Evolutionary conservation across 2,797 vertebrate species (phyloP), one percentile per base, ranked within the genome.

Genomic region (Loriculus beryllinus): DNA sequence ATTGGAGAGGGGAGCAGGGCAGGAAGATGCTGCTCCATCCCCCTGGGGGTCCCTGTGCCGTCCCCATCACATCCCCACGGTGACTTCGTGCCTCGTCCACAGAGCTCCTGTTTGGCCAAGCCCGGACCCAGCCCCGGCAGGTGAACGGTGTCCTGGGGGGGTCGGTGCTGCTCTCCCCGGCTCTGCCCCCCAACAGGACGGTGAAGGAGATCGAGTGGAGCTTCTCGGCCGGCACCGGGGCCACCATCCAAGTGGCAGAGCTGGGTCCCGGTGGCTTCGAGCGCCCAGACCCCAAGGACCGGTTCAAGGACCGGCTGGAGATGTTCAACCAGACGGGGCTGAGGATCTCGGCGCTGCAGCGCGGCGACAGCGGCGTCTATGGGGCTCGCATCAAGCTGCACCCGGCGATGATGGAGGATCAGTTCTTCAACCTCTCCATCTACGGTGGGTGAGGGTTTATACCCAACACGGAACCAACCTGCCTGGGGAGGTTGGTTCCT

Each of bases 171-270:
- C 81, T 96, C 12, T 17, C 77, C 0, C 74, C 17, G 1, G 17
- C 3, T 0, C 18, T 92, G 14, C 21, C 31, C 4, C 56, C 74
- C 13, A 59, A 47, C 33, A 56, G 52, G 29, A 76, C 31, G 4
- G 42, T 95, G 52, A 92, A 59, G 62, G 59, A 83, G 59, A 75
- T 88, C 4, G 81, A 93, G 35, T 93, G 96, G 96, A 95, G 78
- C 81, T 96, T 83, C 12, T n/a, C 52, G 2, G 14, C 8, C 0
- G 33, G 78, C 1, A 0, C 45, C 1, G 59, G 88, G 0, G 45
- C 42, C 16, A 85, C 37, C 21, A 80, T 93, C 5, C 65, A 57
- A 10, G 74, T 96, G 69, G 92, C 88, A 2, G 78, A 95, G 22
- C 39, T 90, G 2, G 16, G 42, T 0, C 52, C 42, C 1, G 7